These are phyloP conservation scores for Mythimna albipuncta DNA, from an alignment of 2,888 invertebrate species.

Conservation along the genomic window DNA sequence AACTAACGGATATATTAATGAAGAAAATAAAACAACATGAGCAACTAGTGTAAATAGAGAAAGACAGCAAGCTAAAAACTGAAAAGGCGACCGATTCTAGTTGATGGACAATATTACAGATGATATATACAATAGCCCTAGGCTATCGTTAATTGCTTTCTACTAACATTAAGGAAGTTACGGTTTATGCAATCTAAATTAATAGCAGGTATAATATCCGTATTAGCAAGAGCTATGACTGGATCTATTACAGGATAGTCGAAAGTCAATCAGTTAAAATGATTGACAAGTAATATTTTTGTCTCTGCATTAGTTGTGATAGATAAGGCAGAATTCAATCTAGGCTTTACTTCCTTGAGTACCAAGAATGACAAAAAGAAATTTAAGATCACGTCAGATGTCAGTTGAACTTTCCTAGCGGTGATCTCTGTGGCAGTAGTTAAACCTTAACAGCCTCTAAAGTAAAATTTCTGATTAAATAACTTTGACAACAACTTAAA, in stretches of 20 bases:
- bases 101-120: background rate
- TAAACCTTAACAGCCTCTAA: conserved; percentile 18
- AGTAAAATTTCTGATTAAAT: conserved; percentile 26
- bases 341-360: conserved; percentile 15
- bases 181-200: conserved; percentile 40
- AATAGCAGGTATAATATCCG: conserved; percentile 37
- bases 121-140: conserved; percentile 13
- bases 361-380: conserved; percentile 15
- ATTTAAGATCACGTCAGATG: conserved; percentile 8
- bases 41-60: background rate
- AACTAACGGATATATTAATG: background rate
- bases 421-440: conserved; percentile 22
- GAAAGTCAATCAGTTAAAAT: conserved; percentile 36
- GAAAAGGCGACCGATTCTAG: background rate
- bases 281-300: conserved; percentile 43
- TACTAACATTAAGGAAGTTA: conserved; percentile 36
- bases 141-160: conserved; percentile 30
- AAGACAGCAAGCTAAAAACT: background rate
- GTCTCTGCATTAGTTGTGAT: conserved; percentile 17
- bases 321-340: conserved; percentile 23
- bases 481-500: conserved; percentile 18
- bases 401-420: background rate
- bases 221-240: conserved; percentile 40
- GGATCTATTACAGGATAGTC: conserved; percentile 32
- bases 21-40: background rate